Conservation (phyloP, 2,797 vertebrate species). For the Argyrosomus regius region DNA sequence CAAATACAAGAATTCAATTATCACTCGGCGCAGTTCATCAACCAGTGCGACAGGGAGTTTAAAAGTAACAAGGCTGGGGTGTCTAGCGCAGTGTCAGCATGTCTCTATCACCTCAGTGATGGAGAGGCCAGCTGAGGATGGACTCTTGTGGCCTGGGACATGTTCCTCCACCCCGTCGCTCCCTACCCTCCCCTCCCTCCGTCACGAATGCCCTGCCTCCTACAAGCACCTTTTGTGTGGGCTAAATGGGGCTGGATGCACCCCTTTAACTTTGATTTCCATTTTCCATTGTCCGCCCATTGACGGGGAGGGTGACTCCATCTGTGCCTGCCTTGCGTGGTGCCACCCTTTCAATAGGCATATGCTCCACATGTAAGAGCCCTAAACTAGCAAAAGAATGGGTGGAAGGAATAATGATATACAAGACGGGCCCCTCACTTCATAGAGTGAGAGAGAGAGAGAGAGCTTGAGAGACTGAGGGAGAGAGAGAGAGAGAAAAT, state of each 20-base stretch:
- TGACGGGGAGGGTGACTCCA: conserved; percentile 89
- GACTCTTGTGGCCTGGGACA: conserved; percentile 91
- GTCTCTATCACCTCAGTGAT: conserved; percentile 83
- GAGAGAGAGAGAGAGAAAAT: conserved; percentile 61
- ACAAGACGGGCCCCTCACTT: conserved; percentile 77
- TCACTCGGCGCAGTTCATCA: conserved; percentile 63
- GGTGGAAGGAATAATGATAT: conserved; percentile 80
- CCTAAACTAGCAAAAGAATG: conserved; percentile 84
- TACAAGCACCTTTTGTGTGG: conserved; percentile 93
- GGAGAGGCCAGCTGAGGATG: conserved; percentile 89
- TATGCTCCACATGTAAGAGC: conserved; percentile 87
- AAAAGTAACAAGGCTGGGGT: conserved; percentile 58
- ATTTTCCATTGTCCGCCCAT: conserved; percentile 87
- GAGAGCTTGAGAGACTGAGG: conserved; percentile 14
- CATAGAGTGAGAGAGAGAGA: conserved; percentile 53
- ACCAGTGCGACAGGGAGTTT: conserved; percentile 47
- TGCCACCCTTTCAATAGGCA: conserved; percentile 89
- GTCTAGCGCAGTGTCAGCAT: conserved; percentile 74
- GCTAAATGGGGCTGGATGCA: conserved; percentile 88
- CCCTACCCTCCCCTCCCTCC: conserved; percentile 85
- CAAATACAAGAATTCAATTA: conserved; percentile 77
- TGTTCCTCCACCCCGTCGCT: conserved; percentile 87
- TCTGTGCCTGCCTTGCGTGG: conserved; percentile 92
- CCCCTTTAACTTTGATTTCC: conserved; percentile 91
- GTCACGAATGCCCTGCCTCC: conserved; percentile 90